Conservation (phyloP, 2,888 invertebrate genomes). For the Drosophila seclusa region DNA sequence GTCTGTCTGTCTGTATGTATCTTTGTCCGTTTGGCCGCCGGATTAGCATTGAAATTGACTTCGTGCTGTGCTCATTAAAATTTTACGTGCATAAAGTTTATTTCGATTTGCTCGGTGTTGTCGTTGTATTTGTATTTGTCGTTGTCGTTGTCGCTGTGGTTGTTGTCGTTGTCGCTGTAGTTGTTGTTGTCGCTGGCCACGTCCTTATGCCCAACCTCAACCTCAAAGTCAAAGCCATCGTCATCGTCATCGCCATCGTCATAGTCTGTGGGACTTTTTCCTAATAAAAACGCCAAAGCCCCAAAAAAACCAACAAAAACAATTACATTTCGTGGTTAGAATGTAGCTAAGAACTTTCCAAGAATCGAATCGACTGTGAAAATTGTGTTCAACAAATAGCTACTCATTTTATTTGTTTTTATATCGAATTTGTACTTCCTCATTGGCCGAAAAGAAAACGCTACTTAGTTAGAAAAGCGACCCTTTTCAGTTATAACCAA, state of each 20-base stretch:
- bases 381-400: constrained; percentile 44
- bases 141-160: constrained; percentile 20
- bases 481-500: constrained; percentile 25
- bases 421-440: constrained; percentile 63
- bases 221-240: constrained; percentile 40
- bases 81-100: constrained; percentile 80
- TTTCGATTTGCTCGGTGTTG: constrained; percentile 71
- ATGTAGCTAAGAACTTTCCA: constrained; percentile 43
- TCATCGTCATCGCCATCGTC: constrained; percentile 24
- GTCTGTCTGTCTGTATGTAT: constrained; percentile 20
- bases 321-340: constrained; percentile 70
- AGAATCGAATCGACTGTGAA: constrained; percentile 45
- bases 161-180: constrained; percentile 17
- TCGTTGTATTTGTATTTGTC: constrained; percentile 29
- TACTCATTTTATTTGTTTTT: constrained; percentile 42
- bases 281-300: constrained; percentile 48
- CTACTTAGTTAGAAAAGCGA: constrained; percentile 26
- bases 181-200: constrained; percentile 41
- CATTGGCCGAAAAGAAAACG: constrained; percentile 56
- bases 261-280: constrained; percentile 22
- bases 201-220: constrained; percentile 56
- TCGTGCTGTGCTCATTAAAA: constrained; percentile 80
- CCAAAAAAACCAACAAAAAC: constrained; percentile 24
- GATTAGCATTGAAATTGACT: constrained; percentile 81
- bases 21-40: constrained; percentile 65